These are phyloP conservation scores for Cygnus buccinator DNA, from an alignment of 2,113 vertebrate species.

Conservation along the genomic window DNA sequence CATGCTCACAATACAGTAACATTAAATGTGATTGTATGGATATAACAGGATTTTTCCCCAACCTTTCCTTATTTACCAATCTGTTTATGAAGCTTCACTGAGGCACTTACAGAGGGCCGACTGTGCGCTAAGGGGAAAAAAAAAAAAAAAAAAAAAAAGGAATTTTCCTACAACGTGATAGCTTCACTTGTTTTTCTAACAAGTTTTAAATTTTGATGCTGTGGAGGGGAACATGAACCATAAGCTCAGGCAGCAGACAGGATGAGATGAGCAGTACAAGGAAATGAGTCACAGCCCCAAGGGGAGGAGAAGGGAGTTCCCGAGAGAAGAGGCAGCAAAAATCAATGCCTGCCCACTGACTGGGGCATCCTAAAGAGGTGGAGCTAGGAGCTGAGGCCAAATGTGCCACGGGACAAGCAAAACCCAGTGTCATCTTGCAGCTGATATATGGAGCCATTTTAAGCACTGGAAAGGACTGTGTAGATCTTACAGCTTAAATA, in stretches of 20 bases:
- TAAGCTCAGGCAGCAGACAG: background rate
- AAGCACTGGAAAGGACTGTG: background rate
- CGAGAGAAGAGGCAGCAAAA: background rate
- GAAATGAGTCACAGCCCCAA: constrained; percentile 58
- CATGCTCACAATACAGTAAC: background rate
- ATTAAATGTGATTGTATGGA: background rate
- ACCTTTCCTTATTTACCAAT: background rate
- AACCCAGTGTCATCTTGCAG: rapidly evolving
- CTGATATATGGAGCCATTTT: rapidly evolving
- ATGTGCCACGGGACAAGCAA: rapidly evolving
- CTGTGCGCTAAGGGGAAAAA: rapidly evolving
- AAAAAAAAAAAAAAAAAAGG: background rate
- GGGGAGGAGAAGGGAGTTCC: background rate
- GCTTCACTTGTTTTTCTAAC: background rate
- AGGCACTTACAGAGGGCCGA: background rate
- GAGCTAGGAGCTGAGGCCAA: background rate
- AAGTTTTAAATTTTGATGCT: background rate
- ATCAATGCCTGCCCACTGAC: background rate
- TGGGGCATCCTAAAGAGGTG: background rate
- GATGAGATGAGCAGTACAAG: constrained; percentile 12
- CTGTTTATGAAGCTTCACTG: rapidly evolving
- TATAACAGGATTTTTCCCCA: background rate
- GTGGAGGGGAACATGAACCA: background rate
- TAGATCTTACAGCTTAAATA: background rate
- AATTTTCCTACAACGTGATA: rapidly evolving